These are phyloP conservation scores for Ursus arctos DNA, from an alignment of 2,113 vertebrate genomes.

Conservation along the genomic window DNA sequence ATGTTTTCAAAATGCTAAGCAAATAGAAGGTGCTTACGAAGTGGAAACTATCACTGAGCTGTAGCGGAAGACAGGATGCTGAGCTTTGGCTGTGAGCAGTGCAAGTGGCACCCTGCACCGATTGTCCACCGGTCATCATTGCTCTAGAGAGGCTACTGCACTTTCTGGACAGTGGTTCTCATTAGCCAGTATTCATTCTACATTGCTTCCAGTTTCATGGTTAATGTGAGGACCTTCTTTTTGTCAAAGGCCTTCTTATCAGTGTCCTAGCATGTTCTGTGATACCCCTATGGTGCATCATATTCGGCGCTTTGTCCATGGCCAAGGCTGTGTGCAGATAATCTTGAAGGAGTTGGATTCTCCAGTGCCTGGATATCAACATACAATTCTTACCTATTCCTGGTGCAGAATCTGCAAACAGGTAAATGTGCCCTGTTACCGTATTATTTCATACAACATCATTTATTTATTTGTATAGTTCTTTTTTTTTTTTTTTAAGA, in stretches of 20 bases:
- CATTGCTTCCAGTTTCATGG: neutral
- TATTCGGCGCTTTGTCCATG: constrained; percentile 97
- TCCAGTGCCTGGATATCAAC: constrained; percentile 98
- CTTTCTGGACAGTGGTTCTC: neutral
- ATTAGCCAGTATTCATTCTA: neutral
- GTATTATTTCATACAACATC: neutral
- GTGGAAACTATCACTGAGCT: neutral
- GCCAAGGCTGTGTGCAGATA: constrained; percentile 98
- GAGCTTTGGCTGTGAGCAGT: neutral
- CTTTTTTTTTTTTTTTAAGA: no score
- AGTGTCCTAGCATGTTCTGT: constrained; percentile 98
- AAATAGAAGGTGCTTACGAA: neutral
- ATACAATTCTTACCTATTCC: constrained; percentile 99
- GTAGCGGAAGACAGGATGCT: neutral
- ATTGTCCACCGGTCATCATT: neutral
- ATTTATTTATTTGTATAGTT: constrained; percentile 33
- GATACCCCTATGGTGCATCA: constrained; percentile 99
- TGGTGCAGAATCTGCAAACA: constrained; percentile 99
- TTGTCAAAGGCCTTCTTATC: constrained; percentile 94
- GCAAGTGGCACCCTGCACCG: neutral
- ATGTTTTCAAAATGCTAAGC: constrained; percentile 13
- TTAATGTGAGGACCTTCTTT: constrained; percentile 67
- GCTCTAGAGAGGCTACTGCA: neutral
- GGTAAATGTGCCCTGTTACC: constrained; percentile 84
- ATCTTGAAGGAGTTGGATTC: constrained; percentile 98